Base-by-base conservation (phyloP, 1,140 invertebrate genomes). In the Apis cerana region DNA sequence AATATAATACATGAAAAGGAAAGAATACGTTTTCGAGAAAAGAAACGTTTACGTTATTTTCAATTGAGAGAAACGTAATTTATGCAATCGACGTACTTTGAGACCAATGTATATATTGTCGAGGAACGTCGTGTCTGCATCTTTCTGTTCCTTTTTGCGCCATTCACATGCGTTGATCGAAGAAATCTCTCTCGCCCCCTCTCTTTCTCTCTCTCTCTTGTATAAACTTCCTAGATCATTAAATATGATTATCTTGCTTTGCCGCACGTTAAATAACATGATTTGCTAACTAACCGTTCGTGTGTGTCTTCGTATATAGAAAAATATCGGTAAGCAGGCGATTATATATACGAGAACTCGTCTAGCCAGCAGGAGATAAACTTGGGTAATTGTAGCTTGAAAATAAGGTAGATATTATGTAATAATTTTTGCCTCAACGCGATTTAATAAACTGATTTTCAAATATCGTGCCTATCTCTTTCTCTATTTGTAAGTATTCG, bases 161-260 rank as follows among this genome's bases (percentile, higher is more conserved):
- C 7, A 52, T 68, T 61, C 75, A 23, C 69, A 43, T 75, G 48
- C 75, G 52, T 58, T 69, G 69, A 89, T 89, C 75, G 83, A 85
- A 86, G 85, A 89, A 89, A 89, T 89, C 76, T 89, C 76, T 86
- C 68, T 75, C 50, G n/a, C 54, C 10, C 9, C 9, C 8, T 19
- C 19, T 58, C 62, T 64, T 17, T 89, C 76, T 89, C 72, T 83
- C 58, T 77, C 48, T n/a, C 56, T 56, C 71, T 59, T 80, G 75
- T 75, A 72, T 23, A 67, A 82, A 86, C 88, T 89, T 89, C 85
- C 88, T 88, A 80, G 70, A 68, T 82, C 85, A 89, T 89, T 90
- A 88, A 89, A 85, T 88, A 85, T 88, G 83, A 90, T 89, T 89
- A 88, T 83, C 64, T 23, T 62, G 65, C 80, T 75, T 27, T 50